Percentiles rank a stretch among this genome's conserved stretches.
These are phyloP conservation scores for Nebria brevicollis DNA, from an alignment of 2,888 invertebrate species.

Conservation along the genomic window DNA sequence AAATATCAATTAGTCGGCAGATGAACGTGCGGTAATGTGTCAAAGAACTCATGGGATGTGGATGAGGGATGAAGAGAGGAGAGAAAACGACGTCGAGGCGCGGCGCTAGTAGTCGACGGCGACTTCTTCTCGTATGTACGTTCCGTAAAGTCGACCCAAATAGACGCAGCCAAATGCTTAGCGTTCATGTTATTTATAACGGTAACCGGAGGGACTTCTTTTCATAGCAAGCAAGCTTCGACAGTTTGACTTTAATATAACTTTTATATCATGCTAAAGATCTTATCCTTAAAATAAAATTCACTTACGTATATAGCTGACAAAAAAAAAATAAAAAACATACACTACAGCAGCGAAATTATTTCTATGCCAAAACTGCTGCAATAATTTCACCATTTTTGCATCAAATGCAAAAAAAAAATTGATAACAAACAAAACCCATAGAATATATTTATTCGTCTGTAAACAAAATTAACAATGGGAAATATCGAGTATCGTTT, in stretches of 20 bases:
- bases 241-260: neutral
- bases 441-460: too few species aligned
- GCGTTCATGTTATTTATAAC: constrained; percentile 32
- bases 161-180: constrained; percentile 25
- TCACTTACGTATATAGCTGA: neutral
- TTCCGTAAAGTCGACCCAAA: constrained; percentile 32
- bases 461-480: too few species aligned
- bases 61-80: neutral
- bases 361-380: too few species aligned
- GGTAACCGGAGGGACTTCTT: constrained; percentile 14
- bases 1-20: constrained; percentile 22
- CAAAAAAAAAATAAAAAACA: too few species aligned
- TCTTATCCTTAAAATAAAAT: neutral
- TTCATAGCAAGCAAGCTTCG: neutral
- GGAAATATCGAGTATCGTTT: too few species aligned
- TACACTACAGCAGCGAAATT: too few species aligned
- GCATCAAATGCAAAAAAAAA: too few species aligned
- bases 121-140: constrained; percentile 3
- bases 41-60: constrained; percentile 6
- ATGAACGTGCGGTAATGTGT: constrained; percentile 15
- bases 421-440: too few species aligned
- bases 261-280: neutral
- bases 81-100: constrained; percentile 12
- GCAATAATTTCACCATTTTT: too few species aligned
- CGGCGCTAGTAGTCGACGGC: constrained; percentile 15